phyloP scores from a whole-genome alignment of 2,113 vertebrate species.

The Aythya baeri region DNA sequence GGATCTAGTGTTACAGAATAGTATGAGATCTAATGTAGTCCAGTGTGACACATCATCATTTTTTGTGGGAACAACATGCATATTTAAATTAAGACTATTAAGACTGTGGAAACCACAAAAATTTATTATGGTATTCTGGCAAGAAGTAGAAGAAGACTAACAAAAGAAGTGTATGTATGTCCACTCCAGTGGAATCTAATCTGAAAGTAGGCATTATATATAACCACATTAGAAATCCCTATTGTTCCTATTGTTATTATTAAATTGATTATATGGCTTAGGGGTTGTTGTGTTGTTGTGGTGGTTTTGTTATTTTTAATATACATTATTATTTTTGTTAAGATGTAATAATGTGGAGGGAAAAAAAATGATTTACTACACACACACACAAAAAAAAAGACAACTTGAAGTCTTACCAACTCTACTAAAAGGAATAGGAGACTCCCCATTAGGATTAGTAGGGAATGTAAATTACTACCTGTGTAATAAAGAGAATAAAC shows the following conservation, averaged over 20 bases:
- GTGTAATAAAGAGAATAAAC: neutral
- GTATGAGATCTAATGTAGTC: neutral
- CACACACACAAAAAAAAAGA: too few relatives aligned
- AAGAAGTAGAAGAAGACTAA: neutral
- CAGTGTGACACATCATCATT: neutral
- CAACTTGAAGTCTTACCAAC: neutral
- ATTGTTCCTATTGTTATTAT: neutral
- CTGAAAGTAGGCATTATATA: neutral
- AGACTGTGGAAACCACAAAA: neutral
- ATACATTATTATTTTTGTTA: neutral
- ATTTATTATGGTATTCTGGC: neutral
- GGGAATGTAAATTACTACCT: conserved; percentile 15
- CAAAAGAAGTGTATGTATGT: neutral
- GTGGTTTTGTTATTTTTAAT: too few relatives aligned
- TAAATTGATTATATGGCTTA: neutral
- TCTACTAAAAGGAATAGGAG: neutral
- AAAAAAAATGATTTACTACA: neutral
- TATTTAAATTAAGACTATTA: neutral
- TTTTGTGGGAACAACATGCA: neutral
- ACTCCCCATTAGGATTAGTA: neutral
- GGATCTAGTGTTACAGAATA: neutral
- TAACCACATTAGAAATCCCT: neutral
- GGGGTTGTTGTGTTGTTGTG: too few relatives aligned
- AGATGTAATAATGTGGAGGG: neutral
- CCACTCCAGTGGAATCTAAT: neutral